Base-by-base conservation (phyloP, 2,888 invertebrate species). In the Parnassius glacialis region DNA sequence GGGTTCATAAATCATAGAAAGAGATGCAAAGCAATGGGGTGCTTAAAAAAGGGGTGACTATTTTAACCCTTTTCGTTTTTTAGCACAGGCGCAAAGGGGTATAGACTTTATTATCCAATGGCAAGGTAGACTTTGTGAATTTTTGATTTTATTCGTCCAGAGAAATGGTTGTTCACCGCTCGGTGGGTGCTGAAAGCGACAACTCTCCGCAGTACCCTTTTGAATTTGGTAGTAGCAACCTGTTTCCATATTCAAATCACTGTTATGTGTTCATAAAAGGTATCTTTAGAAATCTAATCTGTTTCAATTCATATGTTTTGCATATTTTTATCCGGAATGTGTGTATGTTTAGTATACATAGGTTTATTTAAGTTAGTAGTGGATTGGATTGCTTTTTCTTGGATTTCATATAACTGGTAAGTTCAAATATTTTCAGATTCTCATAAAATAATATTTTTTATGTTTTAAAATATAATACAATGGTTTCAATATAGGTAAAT, bases 81-180 rank as follows among this genome's bases (percentile, higher is more conserved):
- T 90, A 86, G 89, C 90, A 91, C 91, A 90, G 79, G 90, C 90
- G 90, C 90, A 90, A 82, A 82, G 75, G 84, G 81, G 83, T 80
- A 82, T 77, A 83, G 83, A 81, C 69, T 74, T 77, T 76, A 72
- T 77, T 80, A 77, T 79, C 91, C 91, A 91, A 91, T 91, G 65
- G 82, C 78, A 88, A 75, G 67, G 72, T 80, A 79, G 83, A 70
- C 74, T 78, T 81, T 76, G 69, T 64, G 68, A 76, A 78, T 72
- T 85, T 88, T 84, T 80, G 82, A 85, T 87, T 83, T 79, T 85
- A 84, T 86, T 85, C 68, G 80, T 75, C 74, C 80, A 80, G 73
- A 80, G 80, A 70, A 73, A 68, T 64, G 64, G 67, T 72, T 65
- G 69, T 73, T 62, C 67, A 61, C 70, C 62, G 72, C 74, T 78